phyloP scores from a whole-genome alignment of 2,888 invertebrate species.

The Brachylomia viminalis region DNA sequence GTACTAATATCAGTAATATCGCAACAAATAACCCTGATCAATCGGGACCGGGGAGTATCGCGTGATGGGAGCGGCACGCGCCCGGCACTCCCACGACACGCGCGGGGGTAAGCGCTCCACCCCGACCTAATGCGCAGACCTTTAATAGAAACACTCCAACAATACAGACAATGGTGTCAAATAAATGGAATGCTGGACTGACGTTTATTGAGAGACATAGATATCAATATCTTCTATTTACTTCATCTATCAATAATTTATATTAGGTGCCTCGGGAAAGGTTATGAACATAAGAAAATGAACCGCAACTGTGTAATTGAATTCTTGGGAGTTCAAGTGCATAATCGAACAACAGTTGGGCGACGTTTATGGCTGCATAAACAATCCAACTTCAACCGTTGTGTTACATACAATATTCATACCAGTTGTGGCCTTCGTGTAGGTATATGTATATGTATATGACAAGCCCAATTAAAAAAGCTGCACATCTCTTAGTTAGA shows the following conservation, averaged over 20 bases:
- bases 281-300: conserved; percentile 25
- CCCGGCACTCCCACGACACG: conserved; percentile 89
- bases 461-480: neutral
- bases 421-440: neutral
- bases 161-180: conserved; percentile 62
- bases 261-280: conserved; percentile 7
- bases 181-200: conserved; percentile 59
- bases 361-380: neutral
- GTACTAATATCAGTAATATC: conserved; percentile 80
- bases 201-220: conserved; percentile 39
- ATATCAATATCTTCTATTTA: conserved; percentile 28
- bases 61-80: conserved; percentile 90
- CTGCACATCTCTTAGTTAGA: neutral
- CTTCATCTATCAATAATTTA: conserved; percentile 40
- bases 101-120: conserved; percentile 75
- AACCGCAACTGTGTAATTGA: conserved; percentile 14
- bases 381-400: conserved; percentile 2
- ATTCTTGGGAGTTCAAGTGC: conserved; percentile 29
- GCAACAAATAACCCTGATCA: conserved; percentile 81
- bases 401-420: neutral
- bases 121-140: conserved; percentile 73
- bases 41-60: conserved; percentile 78
- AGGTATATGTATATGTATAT: too few relatives aligned
- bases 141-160: conserved; percentile 73
- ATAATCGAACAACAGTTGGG: conserved; percentile 8